Base-by-base conservation (phyloP, 2,888 invertebrate genomes). In the Chalcosyrphus nemorum region DNA sequence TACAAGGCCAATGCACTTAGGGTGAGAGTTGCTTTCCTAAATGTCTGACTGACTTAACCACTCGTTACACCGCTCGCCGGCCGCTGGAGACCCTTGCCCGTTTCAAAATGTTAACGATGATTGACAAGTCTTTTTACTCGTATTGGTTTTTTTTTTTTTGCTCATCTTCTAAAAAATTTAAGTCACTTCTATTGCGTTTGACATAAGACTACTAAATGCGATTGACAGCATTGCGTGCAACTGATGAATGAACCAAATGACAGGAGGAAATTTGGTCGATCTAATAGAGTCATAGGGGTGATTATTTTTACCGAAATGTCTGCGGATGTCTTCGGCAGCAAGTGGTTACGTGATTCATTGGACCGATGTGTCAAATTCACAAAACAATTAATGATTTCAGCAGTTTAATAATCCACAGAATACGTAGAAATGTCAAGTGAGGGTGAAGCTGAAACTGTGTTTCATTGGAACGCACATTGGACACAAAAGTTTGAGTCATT, bases 171-270 rank as follows among this genome's bases (percentile, higher is more conserved):
- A n/a, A n/a, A n/a, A 65, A 76, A 81, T 75, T 70, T 56, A 70
- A 75, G 50, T 63, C 56, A 63, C 45, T 75, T 76, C 71, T 50
- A 50, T 45, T 84, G 78, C 78, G 63, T 78, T 84, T 84, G 82
- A 68, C 81, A 70, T 24, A 63, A 35, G 47, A 52, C 56, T n/a
- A n/a, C n/a, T 47, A 45, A 81, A 81, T 81, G 70, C 43, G 61
- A 75, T 81, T 75, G 81, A 84, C 82, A 84, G 78, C 74, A 56
- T 78, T 84, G 82, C 82, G 78, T 84, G 82, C 68, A 61, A 45
- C 56, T 66, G 71, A 76, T 72, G 32, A 57, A 68, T 63, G 68
- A 57, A 68, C 59, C 45, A 35, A 81, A 41, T 70, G 76, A 70
- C 76, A 56, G 75, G n/a, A 17, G 21, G 32, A 47, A 75, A 13